Percentiles rank a stretch among this genome's conserved stretches.
phyloP scores from a whole-genome alignment of 1,140 invertebrate genomes.

The Tetramorium alpestre region DNA sequence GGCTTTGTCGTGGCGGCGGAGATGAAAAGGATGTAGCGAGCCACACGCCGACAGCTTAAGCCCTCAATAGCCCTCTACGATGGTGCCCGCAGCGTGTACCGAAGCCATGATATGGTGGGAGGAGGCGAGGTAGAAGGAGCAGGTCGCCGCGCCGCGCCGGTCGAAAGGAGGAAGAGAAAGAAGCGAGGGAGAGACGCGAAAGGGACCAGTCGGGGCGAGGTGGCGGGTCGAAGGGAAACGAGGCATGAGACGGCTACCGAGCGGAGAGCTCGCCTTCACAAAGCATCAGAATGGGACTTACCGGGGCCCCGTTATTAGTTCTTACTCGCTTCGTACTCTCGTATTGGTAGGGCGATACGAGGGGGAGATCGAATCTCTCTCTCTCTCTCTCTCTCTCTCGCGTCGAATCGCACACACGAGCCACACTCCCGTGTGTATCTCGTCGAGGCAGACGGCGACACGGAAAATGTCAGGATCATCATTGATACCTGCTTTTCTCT shows the following conservation, averaged over 20 bases:
- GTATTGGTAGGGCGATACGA: slow-evolving; percentile 33
- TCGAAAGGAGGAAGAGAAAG: slow-evolving; percentile 43
- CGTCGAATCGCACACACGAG: not conserved
- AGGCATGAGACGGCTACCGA: slow-evolving; percentile 59
- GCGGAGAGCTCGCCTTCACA: slow-evolving; percentile 38
- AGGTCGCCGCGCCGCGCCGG: slow-evolving; percentile 3
- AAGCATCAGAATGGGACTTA: slow-evolving; percentile 65
- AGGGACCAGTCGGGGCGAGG: slow-evolving; percentile 10
- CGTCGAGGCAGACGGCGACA: not conserved
- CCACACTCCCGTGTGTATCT: not conserved
- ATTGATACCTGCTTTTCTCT: slow-evolving; percentile 47
- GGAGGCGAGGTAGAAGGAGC: slow-evolving; percentile 30
- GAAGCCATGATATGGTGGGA: slow-evolving; percentile 50
- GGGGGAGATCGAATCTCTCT: not conserved
- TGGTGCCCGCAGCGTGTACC: slow-evolving; percentile 61
- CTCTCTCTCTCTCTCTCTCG: slow-evolving; percentile 27
- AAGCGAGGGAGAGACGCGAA: slow-evolving; percentile 28
- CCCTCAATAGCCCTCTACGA: slow-evolving; percentile 63
- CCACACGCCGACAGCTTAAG: slow-evolving; percentile 71
- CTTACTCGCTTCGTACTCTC: slow-evolving; percentile 24
- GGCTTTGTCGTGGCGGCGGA: slow-evolving; percentile 68
- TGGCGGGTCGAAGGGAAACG: slow-evolving; percentile 32
- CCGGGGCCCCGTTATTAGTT: slow-evolving; percentile 55
- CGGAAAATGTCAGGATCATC: slow-evolving; percentile 51
- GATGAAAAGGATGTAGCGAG: slow-evolving; percentile 71